Evolutionary conservation across 2,113 vertebrate genomes (phyloP), one percentile per base, ranked within the genome.

Genomic region (Syngnathus floridae): DNA sequence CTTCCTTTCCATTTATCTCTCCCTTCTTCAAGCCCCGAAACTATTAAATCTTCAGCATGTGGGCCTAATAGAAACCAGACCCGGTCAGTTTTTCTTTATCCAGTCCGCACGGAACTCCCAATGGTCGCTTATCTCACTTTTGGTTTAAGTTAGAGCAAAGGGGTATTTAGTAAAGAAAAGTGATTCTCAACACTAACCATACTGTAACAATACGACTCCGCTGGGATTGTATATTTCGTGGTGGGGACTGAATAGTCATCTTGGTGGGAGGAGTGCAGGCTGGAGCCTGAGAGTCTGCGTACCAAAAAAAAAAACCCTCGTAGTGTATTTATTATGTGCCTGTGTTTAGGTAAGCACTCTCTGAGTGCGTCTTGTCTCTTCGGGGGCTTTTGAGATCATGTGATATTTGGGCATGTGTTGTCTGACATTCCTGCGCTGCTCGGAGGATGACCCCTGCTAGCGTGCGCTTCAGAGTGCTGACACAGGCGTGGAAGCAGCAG

Each of bases 21-120:
- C 67, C 21, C 43, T 66, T 64, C 45, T 66, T 63, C 72, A 21
- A 48, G 79, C 31, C 69, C 66, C 73, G 70, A 58, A 75, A 73
- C 63, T 35, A 81, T 70, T 74, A 88, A 90, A 89, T 87, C 83
- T 85, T 82, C 82, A 83, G 71, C 88, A 88, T 89, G 86, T 88
- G 88, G 82, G 26, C 58, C 76, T 82, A 87, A 89, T 87, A 78
- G 73, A 83, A 87, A 86, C 83, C 90, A 89, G 85, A 83, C 66
- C 62, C 57, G 56, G 59, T 68, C 79, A 7, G 51, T 71, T 78
- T 78, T 68, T 60, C 65, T 81, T 72, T 36, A 37, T 71, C 64
- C 78, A 76, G 54, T 62, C 71, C 73, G 26, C 67, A 72, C 75
- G 46, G 1, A n/a, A 65, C 64, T 68, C 37, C 64, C 40, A 67